Percentiles rank a stretch among this genome's conserved stretches.
These are phyloP conservation scores for Arvicanthis niloticus DNA, from an alignment of 2,113 vertebrate genomes.

Conservation along the genomic window DNA sequence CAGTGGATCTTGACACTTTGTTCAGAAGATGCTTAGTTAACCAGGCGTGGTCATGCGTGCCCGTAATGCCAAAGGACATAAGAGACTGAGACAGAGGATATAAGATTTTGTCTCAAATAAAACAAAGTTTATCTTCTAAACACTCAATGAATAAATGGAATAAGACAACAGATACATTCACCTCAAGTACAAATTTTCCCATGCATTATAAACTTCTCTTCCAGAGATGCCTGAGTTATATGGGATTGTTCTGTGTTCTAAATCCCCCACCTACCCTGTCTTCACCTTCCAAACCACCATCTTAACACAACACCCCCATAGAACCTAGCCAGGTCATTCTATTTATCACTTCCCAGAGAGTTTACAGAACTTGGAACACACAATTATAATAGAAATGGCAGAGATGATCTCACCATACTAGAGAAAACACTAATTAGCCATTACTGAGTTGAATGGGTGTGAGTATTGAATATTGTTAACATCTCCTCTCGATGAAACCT, in stretches of 20 bases:
- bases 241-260: constrained; percentile 15
- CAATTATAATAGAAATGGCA: background rate
- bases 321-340: background rate
- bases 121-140: background rate
- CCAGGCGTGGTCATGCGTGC: background rate
- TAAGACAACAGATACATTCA: background rate
- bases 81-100: background rate
- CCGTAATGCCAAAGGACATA: background rate
- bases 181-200: constrained; percentile 7
- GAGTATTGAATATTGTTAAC: background rate
- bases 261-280: background rate
- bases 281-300: background rate
- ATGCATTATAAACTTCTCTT: background rate
- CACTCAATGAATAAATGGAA: background rate
- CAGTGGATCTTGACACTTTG: background rate
- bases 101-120: background rate
- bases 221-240: background rate
- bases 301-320: background rate
- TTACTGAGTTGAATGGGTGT: constrained; percentile 11
- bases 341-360: background rate
- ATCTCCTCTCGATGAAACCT: background rate
- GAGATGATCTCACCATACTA: background rate
- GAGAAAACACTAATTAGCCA: background rate
- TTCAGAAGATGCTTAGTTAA: background rate
- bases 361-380: constrained; percentile 13